Evolutionary conservation across 2,888 invertebrate species (phyloP).

Genomic region (Apotomis capreana): DNA sequence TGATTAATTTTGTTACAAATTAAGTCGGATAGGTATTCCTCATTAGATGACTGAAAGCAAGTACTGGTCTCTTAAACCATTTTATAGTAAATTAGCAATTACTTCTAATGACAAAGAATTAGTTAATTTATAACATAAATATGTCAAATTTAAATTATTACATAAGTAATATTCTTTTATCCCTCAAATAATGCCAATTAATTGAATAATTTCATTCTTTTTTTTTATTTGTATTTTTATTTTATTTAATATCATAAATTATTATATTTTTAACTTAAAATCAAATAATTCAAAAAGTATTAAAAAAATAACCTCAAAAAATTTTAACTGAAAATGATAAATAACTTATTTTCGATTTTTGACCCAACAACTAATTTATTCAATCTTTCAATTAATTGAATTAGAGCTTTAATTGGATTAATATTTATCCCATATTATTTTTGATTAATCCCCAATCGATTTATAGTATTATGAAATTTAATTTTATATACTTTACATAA

Average conservation of each 20-base stretch:
- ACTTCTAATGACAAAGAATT: constrained; percentile 86
- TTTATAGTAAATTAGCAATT: constrained; percentile 84
- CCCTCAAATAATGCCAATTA: constrained; percentile 86
- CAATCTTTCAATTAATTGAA: constrained; percentile 83
- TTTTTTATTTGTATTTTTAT: constrained; percentile 63
- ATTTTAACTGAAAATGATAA: constrained; percentile 79
- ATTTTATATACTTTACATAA: constrained; percentile 55
- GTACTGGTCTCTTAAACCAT: constrained; percentile 88
- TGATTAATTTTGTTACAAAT: too few relatives aligned
- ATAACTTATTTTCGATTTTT: constrained; percentile 83
- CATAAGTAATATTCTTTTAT: constrained; percentile 84
- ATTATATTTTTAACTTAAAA: constrained; percentile 69
- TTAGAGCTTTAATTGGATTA: constrained; percentile 80
- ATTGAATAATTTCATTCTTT: constrained; percentile 72
- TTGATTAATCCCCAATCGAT: constrained; percentile 83
- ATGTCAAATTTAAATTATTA: constrained; percentile 86
- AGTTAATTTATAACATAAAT: constrained; percentile 83
- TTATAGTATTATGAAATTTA: constrained; percentile 74
- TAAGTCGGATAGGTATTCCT: too few relatives aligned
- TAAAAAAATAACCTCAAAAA: constrained; percentile 55
- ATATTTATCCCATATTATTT: constrained; percentile 79
- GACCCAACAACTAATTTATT: constrained; percentile 83
- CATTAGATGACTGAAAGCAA: constrained; percentile 88
- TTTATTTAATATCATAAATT: constrained; percentile 80
- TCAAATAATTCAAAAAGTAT: constrained; percentile 52